Base-by-base conservation (phyloP, 2,113 vertebrate genomes). In the Murina feae region DNA sequence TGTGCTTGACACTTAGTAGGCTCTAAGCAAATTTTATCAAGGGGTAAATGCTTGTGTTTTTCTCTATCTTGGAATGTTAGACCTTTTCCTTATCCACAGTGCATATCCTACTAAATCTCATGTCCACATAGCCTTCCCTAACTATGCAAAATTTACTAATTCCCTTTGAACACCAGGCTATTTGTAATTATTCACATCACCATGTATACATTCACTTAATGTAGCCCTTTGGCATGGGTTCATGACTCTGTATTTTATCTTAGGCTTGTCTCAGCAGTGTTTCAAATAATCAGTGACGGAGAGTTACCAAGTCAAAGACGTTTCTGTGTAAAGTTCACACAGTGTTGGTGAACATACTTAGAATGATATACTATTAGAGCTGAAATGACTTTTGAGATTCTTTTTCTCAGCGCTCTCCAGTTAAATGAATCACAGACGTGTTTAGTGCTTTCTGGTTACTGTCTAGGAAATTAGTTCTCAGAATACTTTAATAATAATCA, bases 401-500 rank as follows among this genome's bases (percentile, higher is more conserved):
- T 66, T 65, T 85, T 90, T 82, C 49, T 32, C 32, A 63, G 37
- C 4, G 89, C 16, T 17, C 11, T 82, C 42, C 14, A 75, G 53
- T 92, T 86, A 88, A 95, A 86, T 83, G 39, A 90, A 37, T 78
- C 32, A 32, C 58, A 72, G 35, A 32, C 3, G 60, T 65, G 30
- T 84, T 92, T 89, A 81, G 44, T 60, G 44, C 51, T 89, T 96
- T 94, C 92, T 92, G 39, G 60, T 63, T 78, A 82, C 83, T 47
- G 2, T 74, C 44, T 76, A 90, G 58, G 42, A 95, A 95, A 90
- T 91, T 60, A 60, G n/a, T 7, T 5, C 25, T 94, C 92, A 78
- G n/a, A 53, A 91, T 10, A 63, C 6, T 81, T 92, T 86, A 95
- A 86, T 91, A 81, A 96, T 93, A 80, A 95, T 79, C 37, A 53